phyloP scores from a whole-genome alignment of 2,797 vertebrate species.

The Otus scops region DNA sequence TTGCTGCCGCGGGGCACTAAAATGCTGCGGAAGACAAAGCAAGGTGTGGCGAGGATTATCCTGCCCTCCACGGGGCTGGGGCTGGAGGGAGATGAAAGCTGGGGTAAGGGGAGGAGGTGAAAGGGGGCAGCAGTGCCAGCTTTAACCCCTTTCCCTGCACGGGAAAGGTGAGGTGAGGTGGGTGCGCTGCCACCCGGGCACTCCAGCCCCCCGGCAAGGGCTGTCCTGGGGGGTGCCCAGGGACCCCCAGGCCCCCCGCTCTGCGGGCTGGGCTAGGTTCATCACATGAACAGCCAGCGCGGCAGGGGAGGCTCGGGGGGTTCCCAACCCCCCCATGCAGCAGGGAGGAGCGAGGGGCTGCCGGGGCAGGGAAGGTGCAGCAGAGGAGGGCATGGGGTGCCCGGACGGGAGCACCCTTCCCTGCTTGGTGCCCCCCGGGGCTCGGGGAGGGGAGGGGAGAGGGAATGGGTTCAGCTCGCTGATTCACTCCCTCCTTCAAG shows the following conservation, averaged over 20 bases:
- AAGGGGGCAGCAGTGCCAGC: not conserved
- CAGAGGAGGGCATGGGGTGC: not conserved
- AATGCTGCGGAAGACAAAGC: constrained; percentile 28
- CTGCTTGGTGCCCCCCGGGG: not conserved
- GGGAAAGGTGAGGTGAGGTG: not conserved
- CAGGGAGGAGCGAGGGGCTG: fast-evolving
- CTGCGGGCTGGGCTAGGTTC: too few relatives aligned
- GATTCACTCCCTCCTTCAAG: not conserved
- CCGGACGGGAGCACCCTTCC: not conserved
- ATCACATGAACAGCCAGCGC: fast-evolving
- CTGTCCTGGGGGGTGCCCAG: not conserved
- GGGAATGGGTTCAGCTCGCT: not conserved
- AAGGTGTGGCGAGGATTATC: constrained; percentile 58
- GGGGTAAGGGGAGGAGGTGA: not conserved
- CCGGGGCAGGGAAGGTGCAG: not conserved
- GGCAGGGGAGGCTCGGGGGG: fast-evolving
- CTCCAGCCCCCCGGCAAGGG: not conserved
- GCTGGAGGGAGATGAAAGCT: constrained; percentile 12
- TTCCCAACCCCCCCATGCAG: not conserved
- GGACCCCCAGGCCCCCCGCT: fast-evolving
- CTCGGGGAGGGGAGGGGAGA: not conserved
- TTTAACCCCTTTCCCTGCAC: not conserved
- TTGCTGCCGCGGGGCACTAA: constrained; percentile 1
- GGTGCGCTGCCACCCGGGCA: fast-evolving
- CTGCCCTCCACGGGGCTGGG: not conserved